phyloP scores from a whole-genome alignment of 92 coral and sea anemone species.

The Parazoanthus darwini region DNA sequence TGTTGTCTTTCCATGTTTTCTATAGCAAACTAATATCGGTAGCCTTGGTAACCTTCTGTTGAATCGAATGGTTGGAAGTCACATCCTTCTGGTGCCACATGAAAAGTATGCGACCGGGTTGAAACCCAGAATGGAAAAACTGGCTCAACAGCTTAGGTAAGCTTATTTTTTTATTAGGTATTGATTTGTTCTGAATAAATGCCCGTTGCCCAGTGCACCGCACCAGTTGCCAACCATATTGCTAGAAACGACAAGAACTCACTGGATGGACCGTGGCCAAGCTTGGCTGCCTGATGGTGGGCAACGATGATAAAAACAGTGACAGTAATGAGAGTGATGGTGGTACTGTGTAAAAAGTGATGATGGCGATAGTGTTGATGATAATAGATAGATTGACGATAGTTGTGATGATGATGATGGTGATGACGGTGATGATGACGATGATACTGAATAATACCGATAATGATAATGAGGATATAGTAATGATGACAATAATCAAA shows the following conservation, averaged over 20 bases:
- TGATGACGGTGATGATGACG: not conserved
- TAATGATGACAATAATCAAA: not conserved
- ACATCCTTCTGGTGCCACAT: constrained; percentile 64
- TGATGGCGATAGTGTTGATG: no score
- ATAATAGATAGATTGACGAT: not conserved
- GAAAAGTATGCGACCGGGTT: constrained; percentile 60
- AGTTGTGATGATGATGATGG: not conserved
- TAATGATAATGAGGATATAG: not conserved
- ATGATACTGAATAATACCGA: not conserved
- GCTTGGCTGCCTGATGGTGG: no score
- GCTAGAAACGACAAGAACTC: no score
- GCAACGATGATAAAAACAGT: no score
- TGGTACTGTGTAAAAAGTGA: no score
- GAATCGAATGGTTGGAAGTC: constrained; percentile 72
- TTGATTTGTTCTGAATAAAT: no score
- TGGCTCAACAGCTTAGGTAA: constrained; percentile 64
- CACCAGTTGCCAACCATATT: no score
- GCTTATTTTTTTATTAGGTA: not conserved
- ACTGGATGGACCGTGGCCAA: no score
- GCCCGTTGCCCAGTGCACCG: no score
- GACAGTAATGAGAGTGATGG: no score
- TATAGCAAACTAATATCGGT: constrained; percentile 63
- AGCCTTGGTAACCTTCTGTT: constrained; percentile 74
- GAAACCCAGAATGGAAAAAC: constrained; percentile 77
- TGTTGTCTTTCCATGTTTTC: not conserved